A percentile compares a stretch with the other conserved stretches of the same genome.
phyloP scores from a whole-genome alignment of 2,888 invertebrate genomes.

The Elegia similella region DNA sequence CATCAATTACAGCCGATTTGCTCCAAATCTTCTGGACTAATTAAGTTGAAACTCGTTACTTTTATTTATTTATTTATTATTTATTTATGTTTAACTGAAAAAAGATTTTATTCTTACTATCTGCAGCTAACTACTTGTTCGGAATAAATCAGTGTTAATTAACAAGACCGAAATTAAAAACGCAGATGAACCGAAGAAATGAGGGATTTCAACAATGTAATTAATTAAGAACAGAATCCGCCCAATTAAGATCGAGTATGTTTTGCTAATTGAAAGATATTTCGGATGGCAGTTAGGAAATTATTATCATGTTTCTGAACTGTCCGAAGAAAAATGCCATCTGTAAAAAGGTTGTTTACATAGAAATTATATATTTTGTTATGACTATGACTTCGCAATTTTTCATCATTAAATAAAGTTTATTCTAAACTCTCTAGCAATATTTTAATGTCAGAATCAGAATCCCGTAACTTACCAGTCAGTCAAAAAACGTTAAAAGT shows the following conservation, averaged over 20 bases:
- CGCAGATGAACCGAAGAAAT: slow-evolving; percentile 8
- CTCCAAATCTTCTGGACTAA: too few relatives aligned
- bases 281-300: neutral
- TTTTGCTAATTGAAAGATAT: slow-evolving; percentile 2
- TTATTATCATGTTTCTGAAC: neutral
- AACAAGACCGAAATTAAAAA: slow-evolving; percentile 1
- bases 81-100: too few relatives aligned
- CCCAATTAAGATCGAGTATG: neutral
- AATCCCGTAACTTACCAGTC: too few relatives aligned
- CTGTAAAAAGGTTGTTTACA: neutral
- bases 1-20: too few relatives aligned
- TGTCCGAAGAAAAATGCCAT: neutral
- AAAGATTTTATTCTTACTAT: neutral
- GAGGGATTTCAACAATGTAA: slow-evolving; percentile 9
- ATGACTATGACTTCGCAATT: too few relatives aligned
- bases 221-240: slow-evolving; percentile 20
- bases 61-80: too few relatives aligned
- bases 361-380: neutral
- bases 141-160: slow-evolving; percentile 4
- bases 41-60: too few relatives aligned
- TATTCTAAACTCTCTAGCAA: too few relatives aligned
- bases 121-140: neutral
- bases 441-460: too few relatives aligned
- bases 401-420: too few relatives aligned
- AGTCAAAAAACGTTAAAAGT: too few relatives aligned